Base-by-base conservation (phyloP, 2,888 invertebrate genomes). In the Lasioglossum leucozonium region DNA sequence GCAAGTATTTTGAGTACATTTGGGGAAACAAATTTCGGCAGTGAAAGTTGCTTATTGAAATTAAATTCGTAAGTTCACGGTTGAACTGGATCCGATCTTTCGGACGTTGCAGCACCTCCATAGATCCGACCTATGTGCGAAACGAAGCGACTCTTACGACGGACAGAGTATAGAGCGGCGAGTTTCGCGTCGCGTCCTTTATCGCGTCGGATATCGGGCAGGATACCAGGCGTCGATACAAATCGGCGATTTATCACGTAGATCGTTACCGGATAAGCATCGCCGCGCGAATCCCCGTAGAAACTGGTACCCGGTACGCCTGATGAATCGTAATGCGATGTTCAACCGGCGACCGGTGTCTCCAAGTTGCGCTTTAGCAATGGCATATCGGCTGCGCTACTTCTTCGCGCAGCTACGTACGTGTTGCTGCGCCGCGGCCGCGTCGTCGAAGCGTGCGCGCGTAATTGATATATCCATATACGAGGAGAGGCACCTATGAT, bases 391-490 rank as follows among this genome's bases (percentile, higher is more conserved):
- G 22, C 34, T 77, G 79, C 77, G 62, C 75, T 73, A 76, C 86
- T 84, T 87, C 87, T 86, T 84, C 84, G 82, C 84, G 84, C 55
- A 34, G 30, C 22, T 42, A 62, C 37, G 72, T 87, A 86, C 85
- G 88, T 89, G 89, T 85, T 79, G 73, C 79, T 72, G 72, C 67
- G 82, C 62, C 77, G 79, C 84, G 77, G 73, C 79, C 69, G 72
- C 67, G 82, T 55, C 77, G 79, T 13, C 47, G 65, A 75, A 74
- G 47, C 74, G 77, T 81, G 82, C 87, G 85, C 86, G 83, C 87
- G 91, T 91, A 92, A 93, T 93, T 91, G 92, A 93, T 92, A 92
- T 90, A 90, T 91, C 90, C 91, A 87, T 90, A 82, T 86, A 87
- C 87, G 89, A 84, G 84, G 81, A 84, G 81, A 84, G 82, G 91